These are phyloP conservation scores for Syngnathus rostellatus DNA, from an alignment of 2,797 vertebrate species.

Conservation along the genomic window DNA sequence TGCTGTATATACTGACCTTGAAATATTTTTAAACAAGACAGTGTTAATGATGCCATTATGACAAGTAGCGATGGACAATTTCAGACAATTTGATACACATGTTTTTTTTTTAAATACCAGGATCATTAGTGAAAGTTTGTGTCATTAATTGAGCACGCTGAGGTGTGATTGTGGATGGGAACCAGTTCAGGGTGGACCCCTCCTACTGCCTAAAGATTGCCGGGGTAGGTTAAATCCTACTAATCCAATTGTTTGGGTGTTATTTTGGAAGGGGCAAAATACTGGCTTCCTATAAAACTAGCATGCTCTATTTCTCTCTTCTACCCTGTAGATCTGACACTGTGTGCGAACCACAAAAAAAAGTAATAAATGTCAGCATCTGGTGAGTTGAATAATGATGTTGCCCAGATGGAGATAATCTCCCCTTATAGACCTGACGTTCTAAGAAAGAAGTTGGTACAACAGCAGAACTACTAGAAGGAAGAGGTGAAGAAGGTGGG, in stretches of 20 bases:
- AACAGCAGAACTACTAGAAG: neutral
- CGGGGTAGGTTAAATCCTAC: neutral
- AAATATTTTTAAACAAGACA: too few species aligned
- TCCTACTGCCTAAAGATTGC: too few species aligned
- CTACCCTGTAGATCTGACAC: neutral
- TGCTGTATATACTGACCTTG: too few species aligned
- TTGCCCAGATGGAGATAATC: neutral
- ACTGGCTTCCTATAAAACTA: neutral
- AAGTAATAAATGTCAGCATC: conserved; percentile 3
- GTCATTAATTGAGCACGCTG: neutral
- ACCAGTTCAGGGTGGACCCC: too few species aligned
- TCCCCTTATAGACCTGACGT: neutral
- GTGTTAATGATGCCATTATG: too few species aligned
- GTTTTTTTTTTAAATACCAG: too few species aligned
- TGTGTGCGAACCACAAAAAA: neutral
- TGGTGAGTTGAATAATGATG: neutral
- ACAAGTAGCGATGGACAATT: too few species aligned
- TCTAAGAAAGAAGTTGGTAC: neutral
- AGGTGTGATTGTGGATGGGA: too few species aligned
- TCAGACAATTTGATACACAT: too few species aligned
- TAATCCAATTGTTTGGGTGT: neutral
- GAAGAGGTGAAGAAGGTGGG: neutral
- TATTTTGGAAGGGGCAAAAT: neutral
- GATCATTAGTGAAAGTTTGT: neutral
- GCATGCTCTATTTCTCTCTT: neutral